Evolutionary conservation across 2,888 invertebrate species (phyloP), one percentile per base, ranked within the genome.

Genomic region (Xestia ashworthii): DNA sequence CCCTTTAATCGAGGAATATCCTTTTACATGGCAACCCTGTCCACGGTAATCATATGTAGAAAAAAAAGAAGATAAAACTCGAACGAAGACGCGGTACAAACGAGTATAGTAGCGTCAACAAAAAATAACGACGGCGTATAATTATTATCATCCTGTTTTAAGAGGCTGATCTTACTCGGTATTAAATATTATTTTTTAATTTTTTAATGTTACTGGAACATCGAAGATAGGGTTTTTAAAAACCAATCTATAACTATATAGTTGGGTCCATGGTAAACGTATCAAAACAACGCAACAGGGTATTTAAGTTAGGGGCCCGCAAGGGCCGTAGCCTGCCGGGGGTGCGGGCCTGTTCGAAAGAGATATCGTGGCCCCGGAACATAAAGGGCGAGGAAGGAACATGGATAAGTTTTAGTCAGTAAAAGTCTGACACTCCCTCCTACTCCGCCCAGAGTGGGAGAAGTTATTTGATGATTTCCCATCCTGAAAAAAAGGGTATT

Each of bases 71-170:
- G 62, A 75, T 76, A 73, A 65, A 83, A 76, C 73, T 80, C 71
- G 60, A 86, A 71, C 71, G 53, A 76, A 81, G 73, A 74, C 76
- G 53, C 78, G 76, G 78, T 66, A 71, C 78, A 83, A 87, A 84
- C 85, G 76, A 80, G 88, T 88, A 81, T 80, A 79, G 88, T 86
- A 90, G 74, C 76, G 76, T 84, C 83, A 71, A 81, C 77, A 90
- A 90, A 89, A 90, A 88, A 74, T 71, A 62, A 75, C 78, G 72
- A 62, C 71, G 11, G 69, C 71, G 72, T 78, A 79, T 88, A 88
- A 88, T 87, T 82, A 88, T 88, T 82, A 81, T 82, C 80, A 77
- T 81, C 77, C 73, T 76, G 71, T 65, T 82, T n/a, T 88, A 86
- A 78, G 78, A 78, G 64, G 78, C 67, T 80, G 84, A 78, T 69